These are phyloP conservation scores for Catonia carolina DNA, from an alignment of 2,888 invertebrate species.

Conservation along the genomic window DNA sequence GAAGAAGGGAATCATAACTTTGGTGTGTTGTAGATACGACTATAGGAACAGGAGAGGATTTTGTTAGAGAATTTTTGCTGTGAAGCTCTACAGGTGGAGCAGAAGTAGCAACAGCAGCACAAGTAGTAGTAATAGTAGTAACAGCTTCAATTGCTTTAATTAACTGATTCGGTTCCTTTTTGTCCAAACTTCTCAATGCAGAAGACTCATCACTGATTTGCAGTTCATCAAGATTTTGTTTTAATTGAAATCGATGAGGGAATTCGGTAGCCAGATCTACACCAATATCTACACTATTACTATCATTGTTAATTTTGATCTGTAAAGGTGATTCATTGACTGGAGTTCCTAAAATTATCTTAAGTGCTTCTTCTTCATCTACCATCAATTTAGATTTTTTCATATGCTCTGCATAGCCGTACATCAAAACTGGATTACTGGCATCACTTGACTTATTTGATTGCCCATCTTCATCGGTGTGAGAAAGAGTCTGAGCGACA, in stretches of 20 bases:
- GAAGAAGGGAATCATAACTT: conserved; percentile 54
- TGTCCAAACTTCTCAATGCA: too few relatives aligned
- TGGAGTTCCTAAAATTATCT: conserved; percentile 52
- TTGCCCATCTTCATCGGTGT: conserved; percentile 19
- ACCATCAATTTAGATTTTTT: conserved; percentile 7
- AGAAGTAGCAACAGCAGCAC: neutral
- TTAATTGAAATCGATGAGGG: too few relatives aligned
- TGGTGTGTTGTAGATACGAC: too few relatives aligned
- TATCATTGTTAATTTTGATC: conserved; percentile 25
- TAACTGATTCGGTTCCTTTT: too few relatives aligned
- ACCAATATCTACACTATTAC: conserved; percentile 20
- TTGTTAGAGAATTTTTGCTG: conserved; percentile 20
- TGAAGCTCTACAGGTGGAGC: neutral
- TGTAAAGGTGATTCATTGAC: conserved; percentile 28
- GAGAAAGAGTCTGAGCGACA: conserved; percentile 60
- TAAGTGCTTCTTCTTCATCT: conserved; percentile 65
- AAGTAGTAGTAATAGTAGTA: too few relatives aligned
- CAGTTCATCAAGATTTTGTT: too few relatives aligned
- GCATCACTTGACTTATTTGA: conserved; percentile 13
- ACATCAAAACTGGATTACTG: conserved; percentile 23
- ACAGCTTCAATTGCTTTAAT: neutral
- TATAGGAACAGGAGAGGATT: conserved; percentile 14
- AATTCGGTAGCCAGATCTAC: conserved; percentile 19
- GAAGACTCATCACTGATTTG: too few relatives aligned
- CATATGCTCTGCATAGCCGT: conserved; percentile 13